Conservation (phyloP, 1,140 invertebrate species). For the Diorhabda carinulata region DNA sequence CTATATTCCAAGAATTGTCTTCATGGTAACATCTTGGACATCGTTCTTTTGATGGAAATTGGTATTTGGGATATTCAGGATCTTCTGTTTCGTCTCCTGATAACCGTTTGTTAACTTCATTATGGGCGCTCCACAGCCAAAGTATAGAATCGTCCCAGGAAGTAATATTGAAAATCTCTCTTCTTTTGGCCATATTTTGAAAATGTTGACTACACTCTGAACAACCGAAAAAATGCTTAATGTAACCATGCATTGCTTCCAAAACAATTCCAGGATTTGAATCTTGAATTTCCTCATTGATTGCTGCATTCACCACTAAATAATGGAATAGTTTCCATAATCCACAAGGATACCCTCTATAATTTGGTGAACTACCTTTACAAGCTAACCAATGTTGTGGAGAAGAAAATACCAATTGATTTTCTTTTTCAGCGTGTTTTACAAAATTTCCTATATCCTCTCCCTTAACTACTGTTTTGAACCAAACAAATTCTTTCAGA, state of each 20-base stretch:
- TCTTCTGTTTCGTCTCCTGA: conserved; percentile 86
- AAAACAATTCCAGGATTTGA: conserved; percentile 66
- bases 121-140: conserved; percentile 95
- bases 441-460: conserved; percentile 56
- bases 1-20: conserved; percentile 64
- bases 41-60: conserved; percentile 72
- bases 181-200: conserved; percentile 66
- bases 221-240: conserved; percentile 93
- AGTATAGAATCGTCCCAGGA: conserved; percentile 74
- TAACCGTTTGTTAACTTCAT: conserved; percentile 86
- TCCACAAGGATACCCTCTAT: conserved; percentile 89
- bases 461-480: conserved; percentile 53
- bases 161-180: conserved; percentile 64
- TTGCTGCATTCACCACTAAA: conserved; percentile 76
- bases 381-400: conserved; percentile 77
- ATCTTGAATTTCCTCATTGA: conserved; percentile 43
- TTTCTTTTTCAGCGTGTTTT: conserved; percentile 51
- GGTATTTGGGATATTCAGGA: conserved; percentile 82
- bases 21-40: conserved; percentile 68
- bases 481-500: conserved; percentile 47
- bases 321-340: conserved; percentile 97
- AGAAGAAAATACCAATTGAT: conserved; percentile 56
- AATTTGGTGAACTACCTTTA: conserved; percentile 66
- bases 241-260: conserved; percentile 79
- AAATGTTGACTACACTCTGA: conserved; percentile 88